Base-by-base conservation (phyloP, 2,888 invertebrate genomes). In the Ellobium chinense region DNA sequence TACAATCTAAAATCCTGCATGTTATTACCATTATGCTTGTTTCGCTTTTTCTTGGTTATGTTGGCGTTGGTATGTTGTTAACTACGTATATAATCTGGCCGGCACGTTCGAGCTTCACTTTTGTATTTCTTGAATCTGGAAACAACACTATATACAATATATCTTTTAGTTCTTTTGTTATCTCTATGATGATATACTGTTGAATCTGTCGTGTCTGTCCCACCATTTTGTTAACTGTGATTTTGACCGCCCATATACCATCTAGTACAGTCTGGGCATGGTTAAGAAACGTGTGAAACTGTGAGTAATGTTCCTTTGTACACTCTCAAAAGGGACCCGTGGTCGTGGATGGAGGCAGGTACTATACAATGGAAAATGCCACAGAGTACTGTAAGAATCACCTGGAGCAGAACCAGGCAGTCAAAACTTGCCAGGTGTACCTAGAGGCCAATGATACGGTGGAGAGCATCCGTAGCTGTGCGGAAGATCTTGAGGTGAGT, bases 401-500 rank as follows among this genome's bases (percentile, higher is more conserved):
- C 56, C 65, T 87, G 7, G 72, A 76, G 12, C 82, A 83, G 39
- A 83, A 70, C 37, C 72, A 68, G 24, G 83, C 82, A 1, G 74
- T 83, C 12, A 74, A 79, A 24, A 60, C 46, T 1, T 87, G 87
- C 63, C 66, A 62, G 36, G 70, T 56, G 1, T 62, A 83, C n/a
- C 73, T 85, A 1, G 79, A 83, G 37, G 24, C 24, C 3, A 76
- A 83, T n/a, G 84, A 86, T 80, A 68, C 85, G 3, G 82, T 83
- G 21, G 81, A 75, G 7, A 86, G 84, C 29, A 83, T 88, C 21
- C 82, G 84, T 9, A 86, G 86, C 77, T 89, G 89, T 84, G 88
- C 85, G 1, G 68, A 82, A 29, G 89, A 89, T 83, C 84, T 88
- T 27, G 54, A 81, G 78, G 89, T 89, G 78, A 82, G 83, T 81